Evolutionary conservation across 2,888 invertebrate genomes (phyloP), one percentile per base, ranked within the genome.

Genomic region (Hirudinaria manillensis): DNA sequence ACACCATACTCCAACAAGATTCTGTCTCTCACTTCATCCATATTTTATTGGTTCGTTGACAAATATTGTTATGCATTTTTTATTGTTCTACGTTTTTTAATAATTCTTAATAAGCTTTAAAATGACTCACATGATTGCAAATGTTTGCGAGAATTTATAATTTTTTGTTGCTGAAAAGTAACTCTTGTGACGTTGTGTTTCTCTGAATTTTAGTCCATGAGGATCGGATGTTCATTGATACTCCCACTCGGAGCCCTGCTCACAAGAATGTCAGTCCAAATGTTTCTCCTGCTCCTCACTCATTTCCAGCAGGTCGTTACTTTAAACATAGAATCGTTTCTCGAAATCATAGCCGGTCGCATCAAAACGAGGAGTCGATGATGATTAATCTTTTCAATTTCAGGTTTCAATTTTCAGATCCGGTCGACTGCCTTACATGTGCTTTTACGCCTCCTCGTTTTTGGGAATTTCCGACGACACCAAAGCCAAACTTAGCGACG

Each of bases 261-360:
- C 0, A 68, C 68, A 34, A 68, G 68, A 13, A 68, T 68, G 7
- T 36, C 36, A 16, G 29, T 34, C 6, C 68, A 68, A 34, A 32
- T 68, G n/a, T 68, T 34, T 36, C 2, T 24, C n/a, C 34, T 68
- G 2, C 68, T 68, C n/a, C 13, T 68, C 16, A 34, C n/a, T 34
- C n/a, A 32, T 24, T 68, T 68, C 32, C 29, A 68, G 16, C 61
- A 61, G 21, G 61, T 61, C n/a, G 61, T 61, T n/a, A 21, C n/a
- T 16, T 56, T 56, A 56, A 24, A 3, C n/a, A 56, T 56, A 7
- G 27, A 7, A 53, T 16, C 21, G 21, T 53, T 53, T 53, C 13
- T 53, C 21, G 21, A 53, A 16, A 53, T 53, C 13, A 53, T 16
- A 53, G 13, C 53, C 21, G 13, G 21, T 21, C 21, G 21, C 13